These are phyloP conservation scores for Machaerirhynchus nigripectus DNA, from an alignment of 2,113 vertebrate species.

Conservation along the genomic window DNA sequence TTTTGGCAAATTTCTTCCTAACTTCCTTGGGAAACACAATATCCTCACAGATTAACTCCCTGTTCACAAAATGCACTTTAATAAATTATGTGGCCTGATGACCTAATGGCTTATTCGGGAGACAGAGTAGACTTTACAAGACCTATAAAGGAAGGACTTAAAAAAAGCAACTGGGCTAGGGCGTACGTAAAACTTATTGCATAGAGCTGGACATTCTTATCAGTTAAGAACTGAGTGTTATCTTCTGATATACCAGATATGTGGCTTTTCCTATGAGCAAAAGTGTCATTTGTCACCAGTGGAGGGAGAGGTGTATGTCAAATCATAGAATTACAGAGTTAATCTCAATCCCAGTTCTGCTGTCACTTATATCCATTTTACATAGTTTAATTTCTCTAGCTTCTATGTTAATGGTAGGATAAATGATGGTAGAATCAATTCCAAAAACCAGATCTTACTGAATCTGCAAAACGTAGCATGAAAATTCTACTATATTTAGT, in stretches of 20 bases:
- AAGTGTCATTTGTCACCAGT: background rate
- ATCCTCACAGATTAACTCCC: background rate
- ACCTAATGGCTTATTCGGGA: constrained; percentile 9
- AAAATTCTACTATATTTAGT: background rate
- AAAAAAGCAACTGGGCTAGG: background rate
- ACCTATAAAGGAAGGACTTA: background rate
- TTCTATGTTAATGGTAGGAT: background rate
- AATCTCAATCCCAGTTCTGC: background rate
- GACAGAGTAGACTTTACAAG: background rate
- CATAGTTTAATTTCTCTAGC: background rate
- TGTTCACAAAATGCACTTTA: constrained; percentile 23
- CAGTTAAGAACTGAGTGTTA: background rate
- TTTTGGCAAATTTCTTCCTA: constrained; percentile 22
- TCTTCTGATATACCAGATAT: background rate
- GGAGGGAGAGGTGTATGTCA: background rate
- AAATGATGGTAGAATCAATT: background rate
- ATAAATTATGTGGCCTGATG: constrained; percentile 20
- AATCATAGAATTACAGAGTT: background rate
- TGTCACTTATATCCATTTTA: background rate
- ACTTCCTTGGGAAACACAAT: constrained; percentile 47
- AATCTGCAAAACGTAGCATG: background rate
- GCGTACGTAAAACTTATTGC: background rate
- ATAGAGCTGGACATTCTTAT: background rate
- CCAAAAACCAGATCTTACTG: background rate
- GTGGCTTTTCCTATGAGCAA: background rate